Evolutionary conservation across 1,140 invertebrate genomes (phyloP).

Genomic region (Lycorma delicatula): DNA sequence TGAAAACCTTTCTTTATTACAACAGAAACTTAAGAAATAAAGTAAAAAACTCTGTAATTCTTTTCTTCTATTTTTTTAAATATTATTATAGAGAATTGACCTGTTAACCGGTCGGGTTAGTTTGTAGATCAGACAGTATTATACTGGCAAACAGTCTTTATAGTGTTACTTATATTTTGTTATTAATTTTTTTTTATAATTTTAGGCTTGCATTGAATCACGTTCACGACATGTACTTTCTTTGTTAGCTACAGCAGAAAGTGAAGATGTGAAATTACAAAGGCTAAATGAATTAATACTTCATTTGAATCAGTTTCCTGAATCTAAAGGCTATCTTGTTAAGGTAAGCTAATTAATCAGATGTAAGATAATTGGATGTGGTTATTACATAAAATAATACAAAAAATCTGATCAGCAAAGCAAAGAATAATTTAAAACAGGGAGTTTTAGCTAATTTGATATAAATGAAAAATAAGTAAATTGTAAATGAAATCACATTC

Average conservation of each 20-base stretch:
- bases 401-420: background rate
- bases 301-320: constrained; percentile 62
- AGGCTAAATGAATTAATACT: constrained; percentile 56
- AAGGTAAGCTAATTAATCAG: constrained; percentile 44
- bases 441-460: too few relatives aligned
- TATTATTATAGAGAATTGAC: constrained; percentile 26
- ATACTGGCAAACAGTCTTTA: constrained; percentile 1
- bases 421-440: background rate
- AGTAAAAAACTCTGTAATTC: constrained; percentile 24
- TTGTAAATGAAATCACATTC: too few relatives aligned
- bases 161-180: constrained; percentile 22
- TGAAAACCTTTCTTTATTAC: too few relatives aligned
- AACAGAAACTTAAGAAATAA: too few relatives aligned
- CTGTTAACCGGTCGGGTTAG: constrained; percentile 20
- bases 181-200: constrained; percentile 30
- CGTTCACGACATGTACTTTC: constrained; percentile 58
- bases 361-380: background rate
- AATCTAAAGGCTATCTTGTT: constrained; percentile 57
- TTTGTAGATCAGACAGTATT: background rate
- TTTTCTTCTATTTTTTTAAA: constrained; percentile 36
- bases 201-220: constrained; percentile 49
- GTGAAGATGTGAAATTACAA: constrained; percentile 45
- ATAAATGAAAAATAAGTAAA: too few relatives aligned
- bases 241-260: constrained; percentile 50
- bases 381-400: background rate